Evolutionary conservation across 2,888 invertebrate species (phyloP), one percentile per base, ranked within the genome.

Genomic region (Pandemis heparana): DNA sequence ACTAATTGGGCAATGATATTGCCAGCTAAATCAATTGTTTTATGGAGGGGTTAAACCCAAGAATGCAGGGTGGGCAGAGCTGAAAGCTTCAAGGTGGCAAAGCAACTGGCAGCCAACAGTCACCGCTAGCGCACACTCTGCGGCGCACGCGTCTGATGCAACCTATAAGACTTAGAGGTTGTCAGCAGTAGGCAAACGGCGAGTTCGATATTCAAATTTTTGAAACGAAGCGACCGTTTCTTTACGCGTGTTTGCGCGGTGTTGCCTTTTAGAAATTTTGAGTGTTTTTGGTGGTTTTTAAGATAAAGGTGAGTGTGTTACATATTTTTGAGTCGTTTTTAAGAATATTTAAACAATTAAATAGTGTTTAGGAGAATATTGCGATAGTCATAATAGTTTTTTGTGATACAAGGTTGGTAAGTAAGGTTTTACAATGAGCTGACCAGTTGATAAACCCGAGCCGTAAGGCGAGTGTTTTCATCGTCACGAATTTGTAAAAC

Each of bases 91-190:
- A 89, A 91, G 92, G 92, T 85, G 89, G 80, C 85, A 79, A 79
- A 79, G 82, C 81, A 82, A 77, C 78, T 79, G 79, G 80, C 71
- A 75, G 62, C 69, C 77, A 77, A 83, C 83, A 93, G 94, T 92
- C 84, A 85, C 81, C 84, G 85, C 81, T 87, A 90, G 85, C 89
- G 87, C 80, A 79, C 82, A 79, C 76, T 77, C 79, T 79, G 80
- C 82, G 81, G 88, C 92, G 93, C 93, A 92, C 93, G 93, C 92
- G 92, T 87, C 85, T 87, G 85, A 82, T 87, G 82, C 92, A 88
- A 85, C 92, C 92, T 92, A 87, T 74, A 85, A 78, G 79, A 66
- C 32, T 82, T 89, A 93, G 91, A 92, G 92, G 94, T 89, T 91
- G 92, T 85, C 85, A 82, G 84, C 75, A 77, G 76, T 62, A 60